These are phyloP conservation scores for zebrafish (Danio rerio) DNA, from an alignment of 2,113 vertebrate genomes.

Conservation along the genomic window GRCz12tu NC_133177.1:53815001-53815500, in stretches of 20 bases:
- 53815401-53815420: too few relatives aligned
- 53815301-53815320: too few relatives aligned
- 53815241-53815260: not conserved
- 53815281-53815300: not conserved
- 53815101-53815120: not conserved
- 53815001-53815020: slow-evolving; percentile 18
- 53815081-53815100: not conserved
- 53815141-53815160: not conserved
- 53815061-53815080: slow-evolving; percentile 27
- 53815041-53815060: too few relatives aligned
- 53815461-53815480: too few relatives aligned
- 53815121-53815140: not conserved
- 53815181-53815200: not conserved
- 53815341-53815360: too few relatives aligned
- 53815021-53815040: not conserved
- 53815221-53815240: slow-evolving; percentile 1
- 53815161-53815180: slow-evolving; percentile 4
- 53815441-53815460: too few relatives aligned
- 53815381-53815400: too few relatives aligned
- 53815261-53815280: not conserved
- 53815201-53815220: slow-evolving; percentile 3
- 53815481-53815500: too few relatives aligned
- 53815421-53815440: too few relatives aligned
- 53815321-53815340: too few relatives aligned
- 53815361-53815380: too few relatives aligned